Base-by-base conservation (phyloP, 2,888 invertebrate genomes). In the Ochropleura leucogaster region DNA sequence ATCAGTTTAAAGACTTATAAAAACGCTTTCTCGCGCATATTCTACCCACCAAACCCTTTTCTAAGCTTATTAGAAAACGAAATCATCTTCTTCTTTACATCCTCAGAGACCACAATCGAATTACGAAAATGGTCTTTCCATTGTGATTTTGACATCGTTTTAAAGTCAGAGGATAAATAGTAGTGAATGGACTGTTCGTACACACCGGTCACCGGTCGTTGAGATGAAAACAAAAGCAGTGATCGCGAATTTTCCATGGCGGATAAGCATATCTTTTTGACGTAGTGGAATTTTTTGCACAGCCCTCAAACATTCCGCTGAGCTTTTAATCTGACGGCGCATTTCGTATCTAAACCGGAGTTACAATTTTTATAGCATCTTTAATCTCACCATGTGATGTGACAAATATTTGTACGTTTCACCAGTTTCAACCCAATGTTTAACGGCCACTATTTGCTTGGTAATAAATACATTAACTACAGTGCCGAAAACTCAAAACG, bases 281-380 rank as follows among this genome's bases (percentile, higher is more conserved):
- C 59, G 49, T 18, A 46, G 16, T 46, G 71, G 71, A 60, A 71
- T 40, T 1, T 44, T 72, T 51, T 14, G n/a, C 4, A 10, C 10
- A 10, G 14, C 12, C 40, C 5, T 30, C 2, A 59, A 72, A 69
- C 57, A 20, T 42, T 40, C 5, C 16, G 4, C n/a, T 67, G 12
- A 7, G 10, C 8, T 16, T 18, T 16, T 30, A 42, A 70, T 20
- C 3, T 30, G n/a, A 57, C 40, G 40, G 20, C 69, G 20, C 20
- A 72, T 44, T 47, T 44, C 12, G n/a, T 40, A 57, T 57, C 14
- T 7, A 30, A n/a, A 53, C n/a, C 18, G 3, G 30, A 44, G 3
- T 18, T 18, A 8, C 16, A n/a, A 46, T 30, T 20, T 40, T 18
- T 46, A 7, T 8, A n/a, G 8, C 3, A 40, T 47, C 14, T 40